Evolutionary conservation across 2,888 invertebrate species (phyloP).

Genomic region (Epirrita christyi): DNA sequence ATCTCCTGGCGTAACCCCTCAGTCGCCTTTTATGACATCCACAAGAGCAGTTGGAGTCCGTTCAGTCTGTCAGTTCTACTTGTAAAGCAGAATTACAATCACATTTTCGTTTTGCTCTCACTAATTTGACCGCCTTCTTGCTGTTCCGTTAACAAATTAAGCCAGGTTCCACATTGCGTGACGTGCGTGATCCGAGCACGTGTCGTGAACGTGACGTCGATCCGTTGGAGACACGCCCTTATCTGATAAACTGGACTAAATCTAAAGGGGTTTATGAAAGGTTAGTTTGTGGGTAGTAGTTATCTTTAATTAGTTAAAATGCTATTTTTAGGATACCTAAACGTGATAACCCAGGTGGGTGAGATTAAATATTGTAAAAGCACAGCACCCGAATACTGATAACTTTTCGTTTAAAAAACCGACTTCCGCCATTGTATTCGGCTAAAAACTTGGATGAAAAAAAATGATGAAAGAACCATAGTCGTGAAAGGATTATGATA

Average conservation of each 20-base stretch:
- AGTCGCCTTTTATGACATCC: no score
- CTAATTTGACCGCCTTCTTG: conserved; percentile 34
- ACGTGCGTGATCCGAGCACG: conserved; percentile 65
- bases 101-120: conserved; percentile 17
- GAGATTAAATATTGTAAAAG: no score
- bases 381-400: no score
- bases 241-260: conserved; percentile 32
- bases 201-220: conserved; percentile 66
- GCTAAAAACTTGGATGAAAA: no score
- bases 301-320: conserved; percentile 13
- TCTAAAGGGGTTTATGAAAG: conserved; percentile 18
- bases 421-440: no score
- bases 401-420: no score
- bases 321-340: not conserved
- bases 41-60: no score
- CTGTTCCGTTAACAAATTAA: conserved; percentile 40
- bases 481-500: no score
- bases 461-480: no score
- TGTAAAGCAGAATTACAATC: not conserved
- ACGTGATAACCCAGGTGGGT: not conserved
- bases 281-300: conserved; percentile 15
- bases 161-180: conserved; percentile 51
- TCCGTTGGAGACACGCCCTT: conserved; percentile 47
- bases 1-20: no score
- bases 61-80: not conserved